phyloP scores from a whole-genome alignment of 2,113 vertebrate genomes.

The Elanoides forficatus region DNA sequence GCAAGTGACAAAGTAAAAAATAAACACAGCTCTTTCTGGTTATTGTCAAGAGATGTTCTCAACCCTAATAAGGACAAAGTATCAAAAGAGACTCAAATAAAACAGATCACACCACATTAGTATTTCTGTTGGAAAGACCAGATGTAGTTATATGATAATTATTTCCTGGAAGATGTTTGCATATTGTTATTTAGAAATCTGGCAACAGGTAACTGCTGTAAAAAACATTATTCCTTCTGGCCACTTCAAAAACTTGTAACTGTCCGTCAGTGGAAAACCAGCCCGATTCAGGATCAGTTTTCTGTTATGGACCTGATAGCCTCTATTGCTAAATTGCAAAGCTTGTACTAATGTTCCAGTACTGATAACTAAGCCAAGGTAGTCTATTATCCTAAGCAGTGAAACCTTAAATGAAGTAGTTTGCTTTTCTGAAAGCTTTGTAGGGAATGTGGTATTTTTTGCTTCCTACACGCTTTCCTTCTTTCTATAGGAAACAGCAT shows the following conservation, averaged over 20 bases:
- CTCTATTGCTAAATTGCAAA: background rate
- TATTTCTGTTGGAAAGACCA: slow-evolving; percentile 24
- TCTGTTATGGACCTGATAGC: background rate
- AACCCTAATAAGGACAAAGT: slow-evolving; percentile 48
- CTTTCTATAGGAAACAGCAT: background rate
- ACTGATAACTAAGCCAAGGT: background rate
- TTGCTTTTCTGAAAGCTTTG: background rate
- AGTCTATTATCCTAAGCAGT: background rate
- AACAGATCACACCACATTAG: background rate
- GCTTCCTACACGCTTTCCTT: background rate
- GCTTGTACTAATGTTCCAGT: background rate
- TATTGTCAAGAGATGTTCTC: slow-evolving; percentile 33
- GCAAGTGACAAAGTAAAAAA: background rate
- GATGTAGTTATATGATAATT: background rate
- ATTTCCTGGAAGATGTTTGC: slow-evolving; percentile 12
- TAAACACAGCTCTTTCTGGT: background rate
- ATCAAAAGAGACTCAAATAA: slow-evolving; percentile 41
- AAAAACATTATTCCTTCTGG: background rate
- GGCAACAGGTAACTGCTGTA: background rate
- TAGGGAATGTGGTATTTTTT: background rate
- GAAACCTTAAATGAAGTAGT: background rate
- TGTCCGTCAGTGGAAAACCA: background rate
- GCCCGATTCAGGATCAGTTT: background rate
- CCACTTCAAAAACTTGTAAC: background rate
- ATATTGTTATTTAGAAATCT: slow-evolving; percentile 9